Base-by-base conservation (phyloP, 2,888 invertebrate genomes). In the Lumbricus terrestris region DNA sequence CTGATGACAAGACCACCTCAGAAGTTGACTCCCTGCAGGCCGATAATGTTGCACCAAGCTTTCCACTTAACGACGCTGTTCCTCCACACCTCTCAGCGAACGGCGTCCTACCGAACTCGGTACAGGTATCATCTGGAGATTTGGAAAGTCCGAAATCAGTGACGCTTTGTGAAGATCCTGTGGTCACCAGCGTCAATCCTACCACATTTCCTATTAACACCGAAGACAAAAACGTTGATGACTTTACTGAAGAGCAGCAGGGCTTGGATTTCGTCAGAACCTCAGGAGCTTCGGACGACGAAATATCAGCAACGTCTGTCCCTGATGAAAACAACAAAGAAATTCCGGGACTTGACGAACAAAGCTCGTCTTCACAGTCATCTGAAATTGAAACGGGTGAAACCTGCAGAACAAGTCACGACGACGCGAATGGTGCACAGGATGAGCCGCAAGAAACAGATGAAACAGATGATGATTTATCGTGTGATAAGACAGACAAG, bases 21-120 rank as follows among this genome's bases (percentile, higher is more conserved):
- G 69, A 69, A n/a, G n/a, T 69, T n/a, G n/a, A 69, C n/a, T 69
- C n/a, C 69, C 69, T 69, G 69, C 69, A 69, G 69, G 69, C 69
- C 69, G n/a, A 6, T n/a, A 6, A 6, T 13, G 6, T 69, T 69
- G 6, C 69, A 29, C 69, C 69, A n/a, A 69, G n/a, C 8, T 69
- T n/a, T n/a, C 69, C n/a, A 13, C n/a, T 69, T n/a, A 69, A n/a
- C n/a, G 69, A 69, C 13, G n/a, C 16, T 29, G 69, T 69, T 69
- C 29, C n/a, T 69, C 69, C 69, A 29, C n/a, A 11, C 16, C 13
- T 13, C 0, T 69, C 69, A 0, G 8, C n/a, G n/a, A n/a, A 69
- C 16, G 69, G n/a, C 29, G 69, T 29, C 69, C 69, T n/a, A 69
- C 69, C 69, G n/a, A 13, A 69, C 69, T 8, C 69, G 1, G n/a